Evolutionary conservation across 2,797 vertebrate species (phyloP), one percentile per base, ranked within the genome.

Genomic region (Cossypha heuglini): DNA sequence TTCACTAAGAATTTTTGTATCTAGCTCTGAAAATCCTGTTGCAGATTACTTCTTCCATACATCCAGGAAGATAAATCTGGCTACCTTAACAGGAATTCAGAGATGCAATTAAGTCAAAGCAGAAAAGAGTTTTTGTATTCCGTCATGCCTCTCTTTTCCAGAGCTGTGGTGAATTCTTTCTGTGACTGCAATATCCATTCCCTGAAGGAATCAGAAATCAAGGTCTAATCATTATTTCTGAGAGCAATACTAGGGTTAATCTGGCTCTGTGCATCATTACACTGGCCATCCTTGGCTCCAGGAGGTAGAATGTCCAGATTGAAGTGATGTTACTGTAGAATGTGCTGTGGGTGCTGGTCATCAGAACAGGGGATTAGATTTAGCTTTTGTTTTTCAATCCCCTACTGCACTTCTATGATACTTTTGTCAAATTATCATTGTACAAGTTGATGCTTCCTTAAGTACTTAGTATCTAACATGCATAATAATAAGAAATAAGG

Each of bases 281-380:
- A 25, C 26, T 61, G 29, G 16, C 13, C 54, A 51, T 38, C 10
- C 46, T 64, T 45, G 16, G 18, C 26, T 26, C 17, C 42, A 61
- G 22, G 38, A 76, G 11, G 7, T n/a, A 48, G 18, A 55, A 64
- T 19, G 29, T 68, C 8, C 0, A 0, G 22, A 48, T 0, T 63
- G 22, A 81, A 85, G 24, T 2, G 18, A 9, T 1, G 0, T 10
- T 37, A 28, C 18, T n/a, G 31, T 20, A 57, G n/a, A 33, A 57
- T 11, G 21, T n/a, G 61, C 5, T 49, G n/a, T 24, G 29, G 10
- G 20, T 58, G 48, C 10, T 13, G 10, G 12, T 25, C 69, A 28
- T 38, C 69, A 74, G 20, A 52, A 29, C 2, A 54, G 18, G 8
- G 22, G 76, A 73, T 49, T 45, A 57, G 46, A 55, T 63, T 35